Conservation (phyloP, 2,797 vertebrate genomes). For the Micrastur ruficollis region DNA sequence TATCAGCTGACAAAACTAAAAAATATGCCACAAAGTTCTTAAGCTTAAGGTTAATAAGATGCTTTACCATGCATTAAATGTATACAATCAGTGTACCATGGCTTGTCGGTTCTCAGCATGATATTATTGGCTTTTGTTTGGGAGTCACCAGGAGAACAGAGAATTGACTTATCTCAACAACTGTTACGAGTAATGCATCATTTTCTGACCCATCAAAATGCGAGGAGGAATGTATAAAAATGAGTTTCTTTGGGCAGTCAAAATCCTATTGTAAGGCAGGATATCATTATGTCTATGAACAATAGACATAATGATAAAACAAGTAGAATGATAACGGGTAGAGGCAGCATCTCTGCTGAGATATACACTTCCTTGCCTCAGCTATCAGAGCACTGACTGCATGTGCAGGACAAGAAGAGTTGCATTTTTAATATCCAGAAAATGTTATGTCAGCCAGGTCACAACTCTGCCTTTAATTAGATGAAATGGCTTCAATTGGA, state of each 20-base stretch:
- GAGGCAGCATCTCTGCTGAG: not conserved
- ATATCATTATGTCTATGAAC: not conserved
- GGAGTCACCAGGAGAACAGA: not conserved
- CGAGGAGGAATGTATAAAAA: not conserved
- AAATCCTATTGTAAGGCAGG: not conserved
- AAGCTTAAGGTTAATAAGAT: not conserved
- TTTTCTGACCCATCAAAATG: not conserved
- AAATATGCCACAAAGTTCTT: not conserved
- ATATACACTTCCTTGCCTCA: not conserved
- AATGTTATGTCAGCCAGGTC: not conserved
- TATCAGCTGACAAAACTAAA: not conserved
- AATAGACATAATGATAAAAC: not conserved
- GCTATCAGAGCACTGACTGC: not conserved
- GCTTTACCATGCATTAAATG: not conserved
- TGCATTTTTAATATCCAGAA: not conserved
- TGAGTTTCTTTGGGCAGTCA: not conserved
- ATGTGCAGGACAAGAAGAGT: not conserved
- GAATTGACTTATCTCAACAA: not conserved
- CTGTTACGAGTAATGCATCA: not conserved
- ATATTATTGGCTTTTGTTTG: not conserved
- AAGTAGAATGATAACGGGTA: not conserved
- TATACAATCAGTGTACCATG: not conserved
- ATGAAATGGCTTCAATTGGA: not conserved
- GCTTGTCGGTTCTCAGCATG: not conserved
- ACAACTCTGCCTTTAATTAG: conserved; percentile 26